Percentiles rank a stretch among this genome's conserved stretches.
These are phyloP conservation scores for Phymastichus coffea DNA, from an alignment of 1,140 invertebrate genomes.

Conservation along the genomic window DNA sequence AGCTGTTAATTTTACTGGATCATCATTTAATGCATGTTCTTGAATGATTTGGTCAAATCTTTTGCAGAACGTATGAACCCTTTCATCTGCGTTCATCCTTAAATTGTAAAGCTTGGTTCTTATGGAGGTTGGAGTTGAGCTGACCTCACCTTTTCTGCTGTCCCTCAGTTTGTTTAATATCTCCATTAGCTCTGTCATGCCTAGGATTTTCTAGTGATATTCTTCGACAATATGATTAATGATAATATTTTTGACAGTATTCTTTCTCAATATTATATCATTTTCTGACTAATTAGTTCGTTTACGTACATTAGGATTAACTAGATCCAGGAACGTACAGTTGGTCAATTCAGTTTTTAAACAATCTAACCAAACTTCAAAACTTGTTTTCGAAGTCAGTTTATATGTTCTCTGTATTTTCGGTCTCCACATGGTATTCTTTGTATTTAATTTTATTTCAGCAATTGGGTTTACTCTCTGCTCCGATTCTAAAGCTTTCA, in stretches of 20 bases:
- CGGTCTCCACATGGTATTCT: no score
- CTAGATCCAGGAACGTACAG: slow-evolving; percentile 29
- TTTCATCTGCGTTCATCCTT: slow-evolving; percentile 26
- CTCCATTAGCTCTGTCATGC: slow-evolving; percentile 28
- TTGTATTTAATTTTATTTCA: no score
- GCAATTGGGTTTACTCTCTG: slow-evolving; percentile 28
- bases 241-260: slow-evolving; percentile 34
- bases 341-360: slow-evolving; percentile 35
- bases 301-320: slow-evolving; percentile 25
- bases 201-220: slow-evolving; percentile 32
- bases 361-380: slow-evolving; percentile 35
- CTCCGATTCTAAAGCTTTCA: slow-evolving; percentile 30
- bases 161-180: slow-evolving; percentile 31
- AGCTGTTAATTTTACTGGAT: slow-evolving; percentile 28
- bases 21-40: slow-evolving; percentile 33
- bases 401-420: no score
- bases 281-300: slow-evolving; percentile 23
- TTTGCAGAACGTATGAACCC: slow-evolving; percentile 26
- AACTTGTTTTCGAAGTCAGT: no score
- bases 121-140: slow-evolving; percentile 31
- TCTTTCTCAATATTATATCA: slow-evolving; percentile 23
- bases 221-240: slow-evolving; percentile 32
- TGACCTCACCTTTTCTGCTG: slow-evolving; percentile 26
- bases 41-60: slow-evolving; percentile 30
- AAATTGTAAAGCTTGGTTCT: slow-evolving; percentile 31